phyloP scores from a whole-genome alignment of 2,888 invertebrate species.

The Aproaerema taeniolella region DNA sequence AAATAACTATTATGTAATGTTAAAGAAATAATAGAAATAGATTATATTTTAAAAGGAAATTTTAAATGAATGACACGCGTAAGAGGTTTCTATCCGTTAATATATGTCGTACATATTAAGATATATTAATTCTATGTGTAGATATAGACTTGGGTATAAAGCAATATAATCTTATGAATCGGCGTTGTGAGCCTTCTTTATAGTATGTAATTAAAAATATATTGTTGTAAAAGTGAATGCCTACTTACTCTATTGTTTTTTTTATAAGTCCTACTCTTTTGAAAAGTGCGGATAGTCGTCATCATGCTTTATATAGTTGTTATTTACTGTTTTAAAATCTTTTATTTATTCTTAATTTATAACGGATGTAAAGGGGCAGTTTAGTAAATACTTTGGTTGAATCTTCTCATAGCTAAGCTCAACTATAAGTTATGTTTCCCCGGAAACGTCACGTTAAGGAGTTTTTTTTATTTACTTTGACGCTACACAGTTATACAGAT shows the following conservation, averaged over 20 bases:
- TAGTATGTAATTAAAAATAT: not conserved
- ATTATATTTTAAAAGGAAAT: conserved; percentile 55
- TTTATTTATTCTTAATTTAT: not conserved
- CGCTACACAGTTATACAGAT: no score
- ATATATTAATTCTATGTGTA: conserved; percentile 26
- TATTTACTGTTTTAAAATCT: not conserved
- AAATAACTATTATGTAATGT: conserved; percentile 37
- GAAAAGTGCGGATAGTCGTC: not conserved
- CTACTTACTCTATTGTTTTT: not conserved
- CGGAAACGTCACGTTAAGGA: no score
- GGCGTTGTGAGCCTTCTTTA: not conserved
- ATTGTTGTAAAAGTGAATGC: not conserved
- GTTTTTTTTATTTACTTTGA: no score
- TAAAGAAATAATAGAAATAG: conserved; percentile 39
- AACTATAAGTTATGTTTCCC: no score
- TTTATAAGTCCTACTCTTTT: no score
- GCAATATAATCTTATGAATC: conserved; percentile 17
- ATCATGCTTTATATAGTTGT: not conserved
- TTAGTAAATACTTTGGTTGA: no score
- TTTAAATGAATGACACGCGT: conserved; percentile 35
- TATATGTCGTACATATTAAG: conserved; percentile 26
- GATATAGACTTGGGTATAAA: conserved; percentile 21
- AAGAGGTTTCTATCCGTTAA: conserved; percentile 52
- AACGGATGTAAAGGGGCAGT: no score
- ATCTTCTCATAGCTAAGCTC: no score